Percentiles rank a stretch among this genome's conserved stretches.
Evolutionary conservation across 2,113 vertebrate genomes (phyloP).

Genomic region (Bubo blakistoni): DNA sequence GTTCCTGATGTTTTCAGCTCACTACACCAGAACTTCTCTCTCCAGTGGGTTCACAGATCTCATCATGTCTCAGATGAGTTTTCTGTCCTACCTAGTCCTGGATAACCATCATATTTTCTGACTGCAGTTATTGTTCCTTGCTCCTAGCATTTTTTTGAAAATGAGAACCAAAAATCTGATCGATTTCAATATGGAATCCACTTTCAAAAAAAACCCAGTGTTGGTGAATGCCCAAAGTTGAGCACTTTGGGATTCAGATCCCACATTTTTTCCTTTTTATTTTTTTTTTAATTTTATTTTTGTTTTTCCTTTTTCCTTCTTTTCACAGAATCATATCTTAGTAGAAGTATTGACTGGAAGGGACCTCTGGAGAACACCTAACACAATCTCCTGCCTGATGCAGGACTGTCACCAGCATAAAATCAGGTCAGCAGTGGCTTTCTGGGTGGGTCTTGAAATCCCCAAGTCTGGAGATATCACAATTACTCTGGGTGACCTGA

Average conservation of each 20-base stretch:
- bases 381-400: background rate
- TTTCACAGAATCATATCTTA: background rate
- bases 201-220: background rate
- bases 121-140: background rate
- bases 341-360: background rate
- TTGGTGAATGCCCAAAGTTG: background rate
- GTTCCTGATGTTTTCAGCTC: background rate
- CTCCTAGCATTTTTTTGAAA: background rate
- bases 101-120: background rate
- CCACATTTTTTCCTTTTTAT: too few species aligned
- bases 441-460: background rate
- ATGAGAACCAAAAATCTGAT: background rate
- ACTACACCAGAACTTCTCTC: background rate
- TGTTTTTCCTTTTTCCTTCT: background rate
- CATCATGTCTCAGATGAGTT: background rate
- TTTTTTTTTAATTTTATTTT: background rate
- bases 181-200: background rate
- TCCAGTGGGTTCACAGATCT: background rate
- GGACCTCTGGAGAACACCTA: background rate
- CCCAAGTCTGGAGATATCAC: background rate
- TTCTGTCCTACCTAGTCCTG: background rate
- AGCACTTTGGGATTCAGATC: background rate
- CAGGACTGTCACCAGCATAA: background rate
- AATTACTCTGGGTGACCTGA: background rate
- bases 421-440: background rate